A percentile compares a stretch with the other conserved stretches of the same genome.
Evolutionary conservation across 92 coral and sea anemone genomes (phyloP).

Genomic region (Pocillopora meandrina): DNA sequence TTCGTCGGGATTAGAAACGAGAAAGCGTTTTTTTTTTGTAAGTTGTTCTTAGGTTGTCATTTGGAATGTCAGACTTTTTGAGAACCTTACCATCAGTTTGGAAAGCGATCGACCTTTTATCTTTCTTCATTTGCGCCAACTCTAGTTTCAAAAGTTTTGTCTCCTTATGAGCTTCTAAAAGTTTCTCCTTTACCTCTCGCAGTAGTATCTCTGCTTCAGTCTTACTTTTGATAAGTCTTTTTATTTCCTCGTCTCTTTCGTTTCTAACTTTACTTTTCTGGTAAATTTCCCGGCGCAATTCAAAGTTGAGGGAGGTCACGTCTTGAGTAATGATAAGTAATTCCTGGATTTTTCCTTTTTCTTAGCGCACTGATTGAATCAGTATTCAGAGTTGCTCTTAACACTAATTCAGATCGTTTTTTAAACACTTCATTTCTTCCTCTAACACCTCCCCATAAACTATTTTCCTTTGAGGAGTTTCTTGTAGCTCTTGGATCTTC

Average conservation of each 20-base stretch:
- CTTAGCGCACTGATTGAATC: conserved; percentile 2
- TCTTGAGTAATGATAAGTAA: not conserved
- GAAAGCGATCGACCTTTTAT: not conserved
- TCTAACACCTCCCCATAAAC: not conserved
- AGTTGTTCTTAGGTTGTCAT: not conserved
- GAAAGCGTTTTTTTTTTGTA: not conserved
- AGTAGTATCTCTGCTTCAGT: conserved; percentile 12
- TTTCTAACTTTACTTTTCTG: not conserved
- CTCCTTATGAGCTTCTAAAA: conserved; percentile 17
- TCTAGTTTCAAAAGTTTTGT: not conserved
- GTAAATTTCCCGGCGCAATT: conserved; percentile 18
- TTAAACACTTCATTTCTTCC: not conserved
- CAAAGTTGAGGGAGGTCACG: conserved; percentile 1
- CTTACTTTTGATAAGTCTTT: conserved; percentile 3
- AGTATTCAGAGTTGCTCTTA: not conserved
- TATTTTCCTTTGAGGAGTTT: not conserved
- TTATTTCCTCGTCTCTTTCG: conserved; percentile 25
- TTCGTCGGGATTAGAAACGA: not conserved
- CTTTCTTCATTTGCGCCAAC: not conserved
- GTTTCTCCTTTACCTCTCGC: conserved; percentile 7
- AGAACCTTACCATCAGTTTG: not conserved
- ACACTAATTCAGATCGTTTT: not conserved
- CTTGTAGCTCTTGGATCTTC: not conserved
- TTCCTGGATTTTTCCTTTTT: conserved; percentile 8
- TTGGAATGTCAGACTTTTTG: not conserved